Percentiles rank a stretch among this genome's conserved stretches.
phyloP scores from a whole-genome alignment of 2,797 vertebrate genomes.

The Remorina albescens region DNA sequence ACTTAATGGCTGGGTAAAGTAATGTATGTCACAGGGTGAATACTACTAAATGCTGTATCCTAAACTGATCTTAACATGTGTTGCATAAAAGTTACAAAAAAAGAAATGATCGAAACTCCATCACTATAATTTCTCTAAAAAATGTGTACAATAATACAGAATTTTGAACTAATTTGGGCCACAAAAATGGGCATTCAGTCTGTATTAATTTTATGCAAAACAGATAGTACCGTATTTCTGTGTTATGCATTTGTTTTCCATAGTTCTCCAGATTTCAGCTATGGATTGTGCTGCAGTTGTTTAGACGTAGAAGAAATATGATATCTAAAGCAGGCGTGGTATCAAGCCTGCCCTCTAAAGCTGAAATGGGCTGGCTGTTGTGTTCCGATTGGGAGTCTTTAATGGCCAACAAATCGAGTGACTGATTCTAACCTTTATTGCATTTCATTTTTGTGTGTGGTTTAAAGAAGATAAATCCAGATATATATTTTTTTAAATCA shows the following conservation, averaged over 20 bases:
- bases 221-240: neutral
- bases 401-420: conserved; percentile 50
- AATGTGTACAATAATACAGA: neutral
- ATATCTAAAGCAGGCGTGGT: conserved; percentile 35
- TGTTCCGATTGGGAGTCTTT: conserved; percentile 49
- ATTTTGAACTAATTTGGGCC: too few relatives aligned
- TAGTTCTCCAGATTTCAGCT: conserved; percentile 1
- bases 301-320: conserved; percentile 30
- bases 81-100: neutral
- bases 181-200: neutral
- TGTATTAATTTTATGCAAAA: neutral
- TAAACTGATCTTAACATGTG: neutral
- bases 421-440: conserved; percentile 35
- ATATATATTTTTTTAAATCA: neutral
- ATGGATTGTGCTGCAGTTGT: conserved; percentile 3
- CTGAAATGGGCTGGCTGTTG: conserved; percentile 44
- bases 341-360: conserved; percentile 44
- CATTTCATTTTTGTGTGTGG: conserved; percentile 34
- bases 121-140: neutral
- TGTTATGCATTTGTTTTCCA: conserved; percentile 24
- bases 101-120: neutral
- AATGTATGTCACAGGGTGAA: accelerated
- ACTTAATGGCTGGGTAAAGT: conserved; percentile 13
- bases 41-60: neutral
- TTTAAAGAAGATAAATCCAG: conserved; percentile 4